Percentiles rank a stretch among this genome's conserved stretches.
phyloP scores from a whole-genome alignment of 2,888 invertebrate genomes.

The Heteromurus nitidus region DNA sequence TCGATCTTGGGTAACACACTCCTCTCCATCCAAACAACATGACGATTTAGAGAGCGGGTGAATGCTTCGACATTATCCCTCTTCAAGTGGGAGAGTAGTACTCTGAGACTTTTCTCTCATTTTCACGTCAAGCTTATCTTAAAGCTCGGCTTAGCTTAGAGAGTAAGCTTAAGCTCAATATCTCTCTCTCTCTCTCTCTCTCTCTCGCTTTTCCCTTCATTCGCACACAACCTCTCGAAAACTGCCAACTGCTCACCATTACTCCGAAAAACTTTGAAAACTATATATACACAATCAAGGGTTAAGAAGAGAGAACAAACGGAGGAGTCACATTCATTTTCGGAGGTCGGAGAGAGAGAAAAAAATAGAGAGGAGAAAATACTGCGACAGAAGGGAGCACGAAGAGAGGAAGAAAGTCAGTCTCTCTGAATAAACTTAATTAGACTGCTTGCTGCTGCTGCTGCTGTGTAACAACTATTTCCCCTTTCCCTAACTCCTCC shows the following conservation, averaged over 20 bases:
- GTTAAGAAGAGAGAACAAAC: constrained; percentile 6
- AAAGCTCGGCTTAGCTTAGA: too few species aligned
- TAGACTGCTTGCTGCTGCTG: constrained; percentile 47
- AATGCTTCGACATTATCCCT: constrained; percentile 30
- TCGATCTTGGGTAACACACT: constrained; percentile 30
- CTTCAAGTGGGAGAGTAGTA: neutral
- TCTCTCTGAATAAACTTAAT: constrained; percentile 45
- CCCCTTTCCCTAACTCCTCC: neutral
- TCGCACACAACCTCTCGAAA: neutral
- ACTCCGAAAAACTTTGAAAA: too few species aligned
- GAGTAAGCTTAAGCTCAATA: neutral
- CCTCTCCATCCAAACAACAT: neutral
- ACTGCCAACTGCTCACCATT: too few species aligned
- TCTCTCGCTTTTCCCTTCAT: constrained; percentile 13
- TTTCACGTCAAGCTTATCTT: constrained; percentile 39
- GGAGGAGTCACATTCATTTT: constrained; percentile 22
- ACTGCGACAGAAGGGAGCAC: neutral
- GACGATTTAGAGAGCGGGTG: constrained; percentile 15
- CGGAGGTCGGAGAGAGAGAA: neutral
- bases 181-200: constrained; percentile 10
- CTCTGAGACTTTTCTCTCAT: constrained; percentile 35
- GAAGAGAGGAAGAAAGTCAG: constrained; percentile 24
- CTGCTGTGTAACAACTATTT: constrained; percentile 15
- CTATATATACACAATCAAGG: constrained; percentile 15
- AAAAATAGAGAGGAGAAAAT: constrained; percentile 11